These are phyloP conservation scores for Dryoscopus gambensis DNA, from an alignment of 2,113 vertebrate species.

Conservation along the genomic window DNA sequence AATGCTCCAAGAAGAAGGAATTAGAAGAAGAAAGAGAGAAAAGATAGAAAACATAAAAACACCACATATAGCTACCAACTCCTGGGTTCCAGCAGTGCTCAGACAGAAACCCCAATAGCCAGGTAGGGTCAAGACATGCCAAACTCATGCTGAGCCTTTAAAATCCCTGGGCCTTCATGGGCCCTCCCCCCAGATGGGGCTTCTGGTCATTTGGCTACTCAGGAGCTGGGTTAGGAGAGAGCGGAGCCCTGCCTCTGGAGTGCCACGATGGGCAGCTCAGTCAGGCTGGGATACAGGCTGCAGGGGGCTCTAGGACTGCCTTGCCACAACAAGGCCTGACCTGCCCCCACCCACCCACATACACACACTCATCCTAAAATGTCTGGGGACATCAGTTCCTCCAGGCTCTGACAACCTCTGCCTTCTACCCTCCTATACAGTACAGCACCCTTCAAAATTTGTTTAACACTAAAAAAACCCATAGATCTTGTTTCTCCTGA, in stretches of 20 bases:
- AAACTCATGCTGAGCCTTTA: background rate
- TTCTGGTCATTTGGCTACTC: background rate
- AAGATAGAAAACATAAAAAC: background rate
- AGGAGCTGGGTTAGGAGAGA: background rate
- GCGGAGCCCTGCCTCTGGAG: background rate
- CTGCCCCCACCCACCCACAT: too few relatives aligned
- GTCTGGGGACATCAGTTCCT: background rate
- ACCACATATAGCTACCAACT: background rate
- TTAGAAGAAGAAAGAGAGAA: background rate
- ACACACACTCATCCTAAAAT: background rate
- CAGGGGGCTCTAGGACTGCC: background rate
- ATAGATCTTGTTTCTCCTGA: background rate
- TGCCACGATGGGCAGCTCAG: background rate
- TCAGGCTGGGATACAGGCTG: background rate
- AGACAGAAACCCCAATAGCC: accelerated
- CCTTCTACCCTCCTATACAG: background rate
- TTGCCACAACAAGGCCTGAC: background rate
- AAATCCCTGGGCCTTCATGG: accelerated
- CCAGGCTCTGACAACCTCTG: background rate
- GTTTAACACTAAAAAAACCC: background rate
- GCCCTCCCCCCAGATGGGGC: too few relatives aligned
- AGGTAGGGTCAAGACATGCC: accelerated
- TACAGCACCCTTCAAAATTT: background rate
- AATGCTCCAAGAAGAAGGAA: background rate
- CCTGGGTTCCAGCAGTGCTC: background rate